Percentiles rank a stretch among this genome's conserved stretches.
These are phyloP conservation scores for Orbicella faveolata DNA, from an alignment of 64 coral and sea anemone species.

Conservation along the genomic window DNA sequence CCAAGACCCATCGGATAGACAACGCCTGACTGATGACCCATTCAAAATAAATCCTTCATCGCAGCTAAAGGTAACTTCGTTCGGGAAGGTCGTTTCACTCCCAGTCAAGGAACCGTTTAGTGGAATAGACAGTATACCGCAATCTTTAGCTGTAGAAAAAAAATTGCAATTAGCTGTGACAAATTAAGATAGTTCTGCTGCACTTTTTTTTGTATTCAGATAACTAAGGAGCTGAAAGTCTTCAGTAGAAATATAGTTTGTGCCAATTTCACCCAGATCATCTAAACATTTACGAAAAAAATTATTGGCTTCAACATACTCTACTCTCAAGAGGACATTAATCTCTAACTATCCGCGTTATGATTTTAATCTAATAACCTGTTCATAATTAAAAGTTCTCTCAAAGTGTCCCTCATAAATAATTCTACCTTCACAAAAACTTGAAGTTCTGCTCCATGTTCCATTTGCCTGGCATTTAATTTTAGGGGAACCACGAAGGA, in stretches of 20 bases:
- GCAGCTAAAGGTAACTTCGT: constrained; percentile 38
- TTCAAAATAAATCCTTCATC: constrained; percentile 49
- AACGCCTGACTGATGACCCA: constrained; percentile 27
- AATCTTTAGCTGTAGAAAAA: constrained; percentile 41
- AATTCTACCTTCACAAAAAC: constrained; percentile 6
- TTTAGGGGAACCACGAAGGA: constrained; percentile 26
- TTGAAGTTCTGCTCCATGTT: constrained; percentile 14
- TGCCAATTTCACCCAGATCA: too few species aligned
- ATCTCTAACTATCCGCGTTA: too few species aligned
- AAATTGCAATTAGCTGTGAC: not conserved
- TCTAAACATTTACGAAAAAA: too few species aligned
- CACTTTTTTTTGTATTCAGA: too few species aligned
- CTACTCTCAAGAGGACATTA: too few species aligned
- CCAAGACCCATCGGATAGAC: constrained; percentile 40
- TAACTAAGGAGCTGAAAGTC: too few species aligned
- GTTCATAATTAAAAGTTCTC: too few species aligned
- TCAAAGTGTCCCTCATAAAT: too few species aligned
- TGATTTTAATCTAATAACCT: too few species aligned
- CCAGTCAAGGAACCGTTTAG: constrained; percentile 39
- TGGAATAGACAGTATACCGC: constrained; percentile 31
- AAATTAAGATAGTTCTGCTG: not conserved
- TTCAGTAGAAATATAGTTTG: too few species aligned
- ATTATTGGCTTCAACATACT: too few species aligned
- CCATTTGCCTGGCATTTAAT: constrained; percentile 25
- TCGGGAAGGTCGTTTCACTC: constrained; percentile 22